Conservation (phyloP, 2,888 invertebrate genomes). For the Cheilosia vulpina region DNA sequence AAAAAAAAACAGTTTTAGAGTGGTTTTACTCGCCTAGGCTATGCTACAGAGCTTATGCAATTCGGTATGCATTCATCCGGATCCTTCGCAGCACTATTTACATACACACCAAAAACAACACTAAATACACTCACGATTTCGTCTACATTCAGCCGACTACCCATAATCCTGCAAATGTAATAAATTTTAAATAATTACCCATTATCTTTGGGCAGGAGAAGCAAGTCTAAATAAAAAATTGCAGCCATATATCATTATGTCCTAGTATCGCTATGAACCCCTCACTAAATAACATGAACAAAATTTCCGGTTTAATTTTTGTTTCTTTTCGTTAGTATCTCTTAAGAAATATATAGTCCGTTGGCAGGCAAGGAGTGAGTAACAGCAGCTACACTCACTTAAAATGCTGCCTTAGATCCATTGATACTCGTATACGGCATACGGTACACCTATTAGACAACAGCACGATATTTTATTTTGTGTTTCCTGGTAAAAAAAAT, state of each 20-base stretch:
- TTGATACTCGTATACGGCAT: conserved; percentile 13
- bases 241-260: conserved; percentile 82
- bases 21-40: conserved; percentile 39
- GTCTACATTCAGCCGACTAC: conserved; percentile 23
- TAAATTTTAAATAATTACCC: conserved; percentile 83
- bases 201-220: conserved; percentile 77
- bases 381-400: conserved; percentile 30
- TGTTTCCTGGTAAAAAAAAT: conserved; percentile 35
- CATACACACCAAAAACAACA: background rate
- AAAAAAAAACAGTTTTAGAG: conserved; percentile 33
- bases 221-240: conserved; percentile 76
- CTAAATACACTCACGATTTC: conserved; percentile 12
- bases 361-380: conserved; percentile 50
- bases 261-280: conserved; percentile 79
- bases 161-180: conserved; percentile 79
- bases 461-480: conserved; percentile 56
- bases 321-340: conserved; percentile 20
- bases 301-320: conserved; percentile 66
- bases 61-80: conserved; percentile 59
- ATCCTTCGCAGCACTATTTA: conserved; percentile 69
- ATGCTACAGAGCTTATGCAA: conserved; percentile 55
- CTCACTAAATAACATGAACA: conserved; percentile 41
- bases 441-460: conserved; percentile 9
- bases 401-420: conserved; percentile 50
- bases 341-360: conserved; percentile 49